Conservation (phyloP, 2,113 vertebrate genomes). For the Eurystomus gularis region DNA sequence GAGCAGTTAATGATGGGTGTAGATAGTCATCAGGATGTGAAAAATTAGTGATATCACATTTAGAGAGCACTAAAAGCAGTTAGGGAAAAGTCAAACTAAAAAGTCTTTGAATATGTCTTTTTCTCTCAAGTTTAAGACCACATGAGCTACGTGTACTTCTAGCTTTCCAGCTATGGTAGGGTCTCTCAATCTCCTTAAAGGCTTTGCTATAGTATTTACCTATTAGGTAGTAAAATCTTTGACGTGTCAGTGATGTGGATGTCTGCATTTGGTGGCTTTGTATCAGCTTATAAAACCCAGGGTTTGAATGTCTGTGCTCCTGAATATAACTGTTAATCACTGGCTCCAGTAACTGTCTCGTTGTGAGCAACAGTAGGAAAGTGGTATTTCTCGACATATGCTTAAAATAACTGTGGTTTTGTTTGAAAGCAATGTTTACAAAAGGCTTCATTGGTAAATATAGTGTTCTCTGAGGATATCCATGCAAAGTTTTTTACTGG, state of each 20-base stretch:
- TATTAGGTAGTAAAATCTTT: neutral
- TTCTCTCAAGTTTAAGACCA: neutral
- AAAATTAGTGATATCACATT: rapidly evolving
- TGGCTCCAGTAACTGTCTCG: neutral
- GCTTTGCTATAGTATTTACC: neutral
- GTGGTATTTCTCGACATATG: neutral
- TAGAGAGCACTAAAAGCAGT: neutral
- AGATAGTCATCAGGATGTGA: neutral
- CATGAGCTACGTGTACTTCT: neutral
- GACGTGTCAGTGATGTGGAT: neutral
- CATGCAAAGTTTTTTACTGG: neutral
- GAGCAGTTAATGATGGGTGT: neutral
- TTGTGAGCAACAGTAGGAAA: neutral
- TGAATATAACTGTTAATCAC: neutral
- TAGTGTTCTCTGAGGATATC: neutral
- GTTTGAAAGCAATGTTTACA: neutral
- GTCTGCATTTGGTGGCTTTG: neutral
- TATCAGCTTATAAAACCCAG: neutral
- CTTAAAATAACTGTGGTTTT: neutral
- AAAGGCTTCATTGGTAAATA: neutral
- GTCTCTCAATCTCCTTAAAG: neutral
- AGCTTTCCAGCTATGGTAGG: neutral
- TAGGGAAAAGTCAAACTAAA: neutral
- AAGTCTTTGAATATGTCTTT: neutral
- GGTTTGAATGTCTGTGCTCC: neutral